Conservation (phyloP, 2,888 invertebrate genomes). For the Taphrorychus bicolor region DNA sequence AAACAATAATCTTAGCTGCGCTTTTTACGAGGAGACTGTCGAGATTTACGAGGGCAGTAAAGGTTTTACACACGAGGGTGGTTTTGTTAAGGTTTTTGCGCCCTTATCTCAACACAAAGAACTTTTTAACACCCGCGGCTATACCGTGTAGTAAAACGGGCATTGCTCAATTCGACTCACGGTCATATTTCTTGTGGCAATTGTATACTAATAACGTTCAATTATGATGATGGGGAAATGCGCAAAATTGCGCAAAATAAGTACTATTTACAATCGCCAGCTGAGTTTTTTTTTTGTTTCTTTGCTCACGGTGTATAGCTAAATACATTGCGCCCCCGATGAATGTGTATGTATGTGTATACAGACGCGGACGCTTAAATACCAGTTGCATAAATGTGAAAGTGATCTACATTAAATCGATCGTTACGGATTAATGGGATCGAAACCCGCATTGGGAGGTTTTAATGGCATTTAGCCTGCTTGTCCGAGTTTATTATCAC, state of each 20-base stretch:
- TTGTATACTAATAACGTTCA: not conserved
- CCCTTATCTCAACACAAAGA: too few relatives aligned
- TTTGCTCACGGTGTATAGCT: not conserved
- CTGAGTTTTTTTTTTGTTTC: not conserved
- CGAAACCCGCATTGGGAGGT: too few relatives aligned
- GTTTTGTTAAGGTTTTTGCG: not conserved
- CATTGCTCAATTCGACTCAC: not conserved
- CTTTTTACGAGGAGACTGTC: conserved; percentile 22
- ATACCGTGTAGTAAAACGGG: too few relatives aligned
- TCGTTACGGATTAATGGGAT: not conserved
- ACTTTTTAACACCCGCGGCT: too few relatives aligned
- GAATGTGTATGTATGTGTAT: not conserved
- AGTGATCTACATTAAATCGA: not conserved
- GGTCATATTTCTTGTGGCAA: too few relatives aligned
- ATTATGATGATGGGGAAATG: too few relatives aligned
- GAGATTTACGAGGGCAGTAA: conserved; percentile 22
- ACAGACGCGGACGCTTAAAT: not conserved
- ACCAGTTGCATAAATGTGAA: not conserved
- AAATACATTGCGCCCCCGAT: not conserved
- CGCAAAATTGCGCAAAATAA: not conserved
- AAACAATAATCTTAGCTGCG: conserved; percentile 22
- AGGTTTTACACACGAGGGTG: conserved; percentile 16
- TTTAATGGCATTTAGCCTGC: too few relatives aligned
- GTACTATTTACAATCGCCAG: not conserved
- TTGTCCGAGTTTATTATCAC: too few relatives aligned